phyloP scores from a whole-genome alignment of 2,888 invertebrate species.

The Schrankia costaestrigalis region DNA sequence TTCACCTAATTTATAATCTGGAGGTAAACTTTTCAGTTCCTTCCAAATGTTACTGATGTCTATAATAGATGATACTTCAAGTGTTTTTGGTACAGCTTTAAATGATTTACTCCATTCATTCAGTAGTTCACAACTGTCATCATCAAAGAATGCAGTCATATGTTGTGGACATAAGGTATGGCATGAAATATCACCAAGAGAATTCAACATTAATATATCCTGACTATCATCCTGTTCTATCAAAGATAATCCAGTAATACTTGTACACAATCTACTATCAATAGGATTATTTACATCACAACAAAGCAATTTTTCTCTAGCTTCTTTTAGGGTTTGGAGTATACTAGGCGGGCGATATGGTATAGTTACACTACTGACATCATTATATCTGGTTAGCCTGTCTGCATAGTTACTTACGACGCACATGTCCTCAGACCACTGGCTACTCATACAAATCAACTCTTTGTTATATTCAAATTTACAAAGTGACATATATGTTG shows the following conservation, averaged over 20 bases:
- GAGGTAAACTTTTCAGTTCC: slow-evolving; percentile 49
- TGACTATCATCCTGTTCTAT: slow-evolving; percentile 52
- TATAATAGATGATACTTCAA: slow-evolving; percentile 49
- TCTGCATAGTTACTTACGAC: slow-evolving; percentile 56
- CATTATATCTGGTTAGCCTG: slow-evolving; percentile 33
- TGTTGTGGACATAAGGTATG: slow-evolving; percentile 56
- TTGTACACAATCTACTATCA: slow-evolving; percentile 49
- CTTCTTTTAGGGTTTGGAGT: slow-evolving; percentile 48
- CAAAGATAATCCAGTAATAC: slow-evolving; percentile 53
- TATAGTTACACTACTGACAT: slow-evolving; percentile 44
- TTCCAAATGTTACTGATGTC: slow-evolving; percentile 55
- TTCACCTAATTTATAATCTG: slow-evolving; percentile 40
- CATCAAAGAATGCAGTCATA: slow-evolving; percentile 51
- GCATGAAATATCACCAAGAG: slow-evolving; percentile 65
- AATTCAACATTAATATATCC: slow-evolving; percentile 58
- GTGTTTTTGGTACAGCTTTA: slow-evolving; percentile 35
- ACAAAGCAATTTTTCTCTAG: slow-evolving; percentile 51
- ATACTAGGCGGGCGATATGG: slow-evolving; percentile 66
- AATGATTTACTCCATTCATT: slow-evolving; percentile 57
- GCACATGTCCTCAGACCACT: slow-evolving; percentile 70
- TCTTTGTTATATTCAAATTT: slow-evolving; percentile 59
- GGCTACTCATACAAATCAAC: slow-evolving; percentile 60
- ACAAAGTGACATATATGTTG: slow-evolving; percentile 61
- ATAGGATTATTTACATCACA: slow-evolving; percentile 54
- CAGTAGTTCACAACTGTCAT: slow-evolving; percentile 49